Conservation (phyloP, 35 echinoderm and acorn worm genomes). For the Chiridota heheva region DNA sequence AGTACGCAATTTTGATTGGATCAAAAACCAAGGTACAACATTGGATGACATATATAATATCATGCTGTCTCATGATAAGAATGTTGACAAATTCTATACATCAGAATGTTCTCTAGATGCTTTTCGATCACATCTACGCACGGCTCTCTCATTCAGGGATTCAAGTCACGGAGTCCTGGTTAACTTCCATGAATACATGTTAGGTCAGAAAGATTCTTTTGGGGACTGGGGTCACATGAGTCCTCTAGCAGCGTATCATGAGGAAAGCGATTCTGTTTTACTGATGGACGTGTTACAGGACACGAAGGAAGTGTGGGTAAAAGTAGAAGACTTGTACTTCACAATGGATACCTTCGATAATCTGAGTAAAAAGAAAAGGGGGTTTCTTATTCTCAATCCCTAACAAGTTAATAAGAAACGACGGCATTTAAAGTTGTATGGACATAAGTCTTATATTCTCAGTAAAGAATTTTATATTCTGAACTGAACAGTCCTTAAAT, state of each 20-base stretch:
- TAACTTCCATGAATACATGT: conserved; percentile 52
- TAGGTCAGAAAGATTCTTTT: conserved; percentile 57
- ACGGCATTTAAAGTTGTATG: no score
- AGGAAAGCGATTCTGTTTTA: conserved; percentile 52
- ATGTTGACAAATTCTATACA: conserved; percentile 21
- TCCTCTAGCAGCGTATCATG: conserved; percentile 62
- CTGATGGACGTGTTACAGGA: conserved; percentile 63
- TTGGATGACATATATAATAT: conserved; percentile 42
- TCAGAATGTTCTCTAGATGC: conserved; percentile 40
- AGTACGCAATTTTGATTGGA: conserved; percentile 8
- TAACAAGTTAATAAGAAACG: no score
- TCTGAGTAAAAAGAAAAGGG: conserved; percentile 51
- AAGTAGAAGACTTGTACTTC: conserved; percentile 49
- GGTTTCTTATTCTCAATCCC: no score
- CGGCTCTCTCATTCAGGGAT: conserved; percentile 22
- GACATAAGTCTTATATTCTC: no score
- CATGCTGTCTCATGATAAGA: conserved; percentile 40
- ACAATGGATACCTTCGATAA: conserved; percentile 73
- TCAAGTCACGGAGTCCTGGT: conserved; percentile 58
- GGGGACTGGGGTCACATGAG: conserved; percentile 70
- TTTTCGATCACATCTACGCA: conserved; percentile 39
- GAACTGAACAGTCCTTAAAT: no score
- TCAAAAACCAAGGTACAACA: conserved; percentile 33
- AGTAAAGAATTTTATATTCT: no score
- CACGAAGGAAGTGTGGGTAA: conserved; percentile 66